A percentile compares a stretch with the other conserved stretches of the same genome.
phyloP scores from a whole-genome alignment of 1,140 invertebrate genomes.

The Megalonaias nervosa region DNA sequence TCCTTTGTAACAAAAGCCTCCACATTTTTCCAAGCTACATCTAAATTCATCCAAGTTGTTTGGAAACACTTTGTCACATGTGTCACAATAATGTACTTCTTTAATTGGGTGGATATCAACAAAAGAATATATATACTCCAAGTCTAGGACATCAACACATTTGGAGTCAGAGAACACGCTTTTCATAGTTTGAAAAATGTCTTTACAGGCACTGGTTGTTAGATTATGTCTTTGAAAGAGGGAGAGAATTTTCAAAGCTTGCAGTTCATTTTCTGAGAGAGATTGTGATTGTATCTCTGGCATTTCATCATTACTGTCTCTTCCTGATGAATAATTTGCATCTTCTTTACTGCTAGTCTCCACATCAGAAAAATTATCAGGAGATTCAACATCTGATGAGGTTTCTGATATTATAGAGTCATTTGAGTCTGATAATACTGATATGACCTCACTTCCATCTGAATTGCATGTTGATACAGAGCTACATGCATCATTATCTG shows the following conservation, averaged over 20 bases:
- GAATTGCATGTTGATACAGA: too few species aligned
- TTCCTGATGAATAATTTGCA: not conserved
- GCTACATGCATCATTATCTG: too few species aligned
- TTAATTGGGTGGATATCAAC: conserved; percentile 1
- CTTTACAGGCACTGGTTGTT: conserved; percentile 8
- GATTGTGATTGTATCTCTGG: not conserved
- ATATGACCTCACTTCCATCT: too few species aligned
- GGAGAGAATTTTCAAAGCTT: conserved; percentile 13
- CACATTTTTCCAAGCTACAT: conserved; percentile 2
- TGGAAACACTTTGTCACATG: conserved; percentile 22
- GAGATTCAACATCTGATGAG: not conserved
- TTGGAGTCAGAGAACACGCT: conserved; percentile 2
- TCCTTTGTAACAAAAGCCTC: conserved; percentile 12
- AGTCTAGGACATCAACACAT: not conserved
- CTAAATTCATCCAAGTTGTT: conserved; percentile 1
- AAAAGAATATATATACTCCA: conserved; percentile 10
- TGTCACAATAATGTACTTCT: conserved; percentile 7
- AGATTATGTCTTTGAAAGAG: conserved; percentile 12
- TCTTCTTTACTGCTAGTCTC: not conserved
- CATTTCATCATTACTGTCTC: not conserved
- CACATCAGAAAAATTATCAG: conserved; percentile 1
- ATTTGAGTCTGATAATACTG: too few species aligned
- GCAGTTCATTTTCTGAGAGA: conserved; percentile 7
- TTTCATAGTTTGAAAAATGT: conserved; percentile 8
- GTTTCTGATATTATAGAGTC: too few species aligned